phyloP scores from a whole-genome alignment of 2,113 vertebrate genomes.

The Neofelis nebulosa region DNA sequence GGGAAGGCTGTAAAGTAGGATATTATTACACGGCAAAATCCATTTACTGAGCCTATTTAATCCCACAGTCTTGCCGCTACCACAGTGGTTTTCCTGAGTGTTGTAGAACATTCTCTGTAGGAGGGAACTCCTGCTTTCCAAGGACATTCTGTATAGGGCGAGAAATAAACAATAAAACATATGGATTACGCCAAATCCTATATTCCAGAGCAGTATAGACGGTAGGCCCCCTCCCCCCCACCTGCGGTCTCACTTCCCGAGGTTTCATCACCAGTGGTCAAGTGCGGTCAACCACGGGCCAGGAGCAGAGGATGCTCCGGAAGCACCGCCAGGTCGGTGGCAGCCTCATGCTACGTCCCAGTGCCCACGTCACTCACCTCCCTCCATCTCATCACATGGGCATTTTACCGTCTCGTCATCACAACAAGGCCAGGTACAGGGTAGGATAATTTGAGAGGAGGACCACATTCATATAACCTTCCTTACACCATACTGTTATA shows the following conservation, averaged over 20 bases:
- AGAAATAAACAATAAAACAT: neutral
- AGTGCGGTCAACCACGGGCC: neutral
- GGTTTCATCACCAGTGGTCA: neutral
- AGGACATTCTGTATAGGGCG: neutral
- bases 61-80: neutral
- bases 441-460: neutral
- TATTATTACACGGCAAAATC: neutral
- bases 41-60: neutral
- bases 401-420: neutral
- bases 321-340: neutral
- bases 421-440: neutral
- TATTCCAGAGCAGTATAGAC: neutral
- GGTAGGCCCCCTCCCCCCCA: neutral
- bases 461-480: neutral
- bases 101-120: constrained; percentile 4
- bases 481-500: neutral
- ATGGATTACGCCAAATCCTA: neutral
- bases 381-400: no score
- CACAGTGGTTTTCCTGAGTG: neutral
- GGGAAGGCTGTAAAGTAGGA: neutral
- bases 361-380: neutral
- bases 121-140: neutral
- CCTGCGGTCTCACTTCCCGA: neutral
- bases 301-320: neutral
- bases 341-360: neutral